Evolutionary conservation across 2,888 invertebrate species (phyloP), one percentile per base, ranked within the genome.

Genomic region (Morinoia aosen): DNA sequence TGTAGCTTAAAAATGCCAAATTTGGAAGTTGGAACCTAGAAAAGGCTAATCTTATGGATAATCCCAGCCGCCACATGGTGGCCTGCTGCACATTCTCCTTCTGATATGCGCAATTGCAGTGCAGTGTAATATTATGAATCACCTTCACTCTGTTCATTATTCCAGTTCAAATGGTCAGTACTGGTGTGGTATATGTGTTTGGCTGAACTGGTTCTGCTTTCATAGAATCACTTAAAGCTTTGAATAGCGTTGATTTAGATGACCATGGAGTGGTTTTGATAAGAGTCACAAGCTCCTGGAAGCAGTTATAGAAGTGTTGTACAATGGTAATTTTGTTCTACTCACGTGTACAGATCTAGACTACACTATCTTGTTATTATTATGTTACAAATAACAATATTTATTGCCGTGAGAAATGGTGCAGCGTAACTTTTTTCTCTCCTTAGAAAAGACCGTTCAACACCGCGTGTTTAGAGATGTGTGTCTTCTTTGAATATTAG

Each of bases 261-360:
- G 25, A 76, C 8, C 33, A 33, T 33, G 16, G 16, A 33, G 76
- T 19, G 76, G 25, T 19, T 3, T 33, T 76, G 25, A 33, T 76
- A 33, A 76, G 25, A 16, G 76, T 76, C 76, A 76, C 25, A 76
- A 33, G 76, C 7, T 10, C 10, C 2, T 76, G 76, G 7, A 76
- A 33, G 33, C 33, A 33, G 76, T 33, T 76, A 16, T 76, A 33
- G 76, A 76, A 76, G 76, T 33, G 12, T 76, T 76, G 76, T 76
- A 76, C 76, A 76, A 33, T 33, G 76, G 76, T 76, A 25, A 76
- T 33, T 76, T 76, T 76, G 76, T 76, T 76, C 76, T 76, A 76
- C 76, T 76, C 33, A 76, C 25, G 76, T 76, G 76, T 76, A 76
- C 76, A 76, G 76, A 76, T 76, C 76, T 76, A 76, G 76, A 76